Percentiles rank a stretch among this genome's conserved stretches.
phyloP scores from a whole-genome alignment of 2,797 vertebrate genomes.

The Rhabdophis nuchalis region DNA sequence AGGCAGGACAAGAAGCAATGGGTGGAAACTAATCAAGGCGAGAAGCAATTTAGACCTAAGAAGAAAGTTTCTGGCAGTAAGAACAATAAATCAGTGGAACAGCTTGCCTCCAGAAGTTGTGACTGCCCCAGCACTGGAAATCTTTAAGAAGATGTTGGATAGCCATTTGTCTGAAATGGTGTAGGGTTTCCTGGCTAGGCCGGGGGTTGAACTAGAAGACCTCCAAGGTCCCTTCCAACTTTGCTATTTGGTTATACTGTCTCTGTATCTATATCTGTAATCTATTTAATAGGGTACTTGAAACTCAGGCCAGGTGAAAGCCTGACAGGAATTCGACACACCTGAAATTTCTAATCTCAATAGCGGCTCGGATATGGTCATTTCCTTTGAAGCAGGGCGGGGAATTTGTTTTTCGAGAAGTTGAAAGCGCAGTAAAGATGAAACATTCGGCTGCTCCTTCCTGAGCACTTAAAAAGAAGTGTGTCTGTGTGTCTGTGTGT shows the following conservation, averaged over 20 bases:
- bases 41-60: neutral
- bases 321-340: neutral
- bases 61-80: neutral
- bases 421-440: constrained; percentile 15
- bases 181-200: neutral
- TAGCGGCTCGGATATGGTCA: neutral
- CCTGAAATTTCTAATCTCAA: neutral
- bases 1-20: neutral
- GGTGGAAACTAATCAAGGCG: neutral
- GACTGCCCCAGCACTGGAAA: no score
- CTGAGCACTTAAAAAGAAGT: constrained; percentile 25
- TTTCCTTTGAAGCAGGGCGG: neutral
- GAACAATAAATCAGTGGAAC: neutral
- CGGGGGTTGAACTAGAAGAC: neutral
- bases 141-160: neutral
- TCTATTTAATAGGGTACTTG: neutral
- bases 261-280: neutral
- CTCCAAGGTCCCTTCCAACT: neutral
- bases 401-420: neutral
- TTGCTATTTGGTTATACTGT: neutral
- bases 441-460: neutral
- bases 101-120: neutral
- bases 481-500: neutral
- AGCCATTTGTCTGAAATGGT: neutral
- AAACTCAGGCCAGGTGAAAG: neutral